phyloP scores from a whole-genome alignment of 2,888 invertebrate species.

The Heliothis peltigera region DNA sequence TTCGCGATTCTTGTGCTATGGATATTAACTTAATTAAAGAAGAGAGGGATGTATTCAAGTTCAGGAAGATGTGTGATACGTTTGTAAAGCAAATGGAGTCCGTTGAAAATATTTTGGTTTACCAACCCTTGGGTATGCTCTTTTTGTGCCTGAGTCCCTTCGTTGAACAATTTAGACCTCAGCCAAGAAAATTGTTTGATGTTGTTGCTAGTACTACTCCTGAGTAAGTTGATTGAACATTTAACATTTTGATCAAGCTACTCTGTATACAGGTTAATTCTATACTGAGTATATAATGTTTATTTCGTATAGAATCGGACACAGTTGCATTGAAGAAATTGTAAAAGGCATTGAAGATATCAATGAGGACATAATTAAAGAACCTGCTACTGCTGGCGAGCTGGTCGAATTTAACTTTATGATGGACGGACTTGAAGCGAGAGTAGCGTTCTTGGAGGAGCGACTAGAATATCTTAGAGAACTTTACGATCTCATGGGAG shows the following conservation, averaged over 20 bases:
- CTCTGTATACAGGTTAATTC: background rate
- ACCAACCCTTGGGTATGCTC: constrained; percentile 93
- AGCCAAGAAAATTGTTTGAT: constrained; percentile 92
- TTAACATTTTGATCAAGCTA: background rate
- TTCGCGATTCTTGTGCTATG: constrained; percentile 92
- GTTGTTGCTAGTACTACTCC: constrained; percentile 92
- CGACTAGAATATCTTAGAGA: constrained; percentile 95
- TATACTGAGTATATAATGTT: constrained; percentile 2
- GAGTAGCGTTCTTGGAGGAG: constrained; percentile 92
- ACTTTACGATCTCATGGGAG: constrained; percentile 95
- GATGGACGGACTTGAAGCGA: constrained; percentile 91
- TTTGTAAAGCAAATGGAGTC: constrained; percentile 92
- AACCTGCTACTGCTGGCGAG: constrained; percentile 93
- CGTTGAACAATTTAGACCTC: constrained; percentile 92
- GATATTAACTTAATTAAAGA: constrained; percentile 91
- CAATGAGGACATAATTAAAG: constrained; percentile 90
- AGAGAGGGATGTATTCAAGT: constrained; percentile 91
- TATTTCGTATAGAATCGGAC: constrained; percentile 90
- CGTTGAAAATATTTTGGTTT: constrained; percentile 91
- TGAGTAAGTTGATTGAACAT: constrained; percentile 84
- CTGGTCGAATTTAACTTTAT: constrained; percentile 93
- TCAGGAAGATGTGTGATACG: constrained; percentile 92
- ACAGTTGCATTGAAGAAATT: constrained; percentile 89
- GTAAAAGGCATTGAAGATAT: constrained; percentile 91
- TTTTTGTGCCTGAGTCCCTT: constrained; percentile 92